Conservation (phyloP, 2,797 vertebrate species). For the Gymnodraco acuticeps region DNA sequence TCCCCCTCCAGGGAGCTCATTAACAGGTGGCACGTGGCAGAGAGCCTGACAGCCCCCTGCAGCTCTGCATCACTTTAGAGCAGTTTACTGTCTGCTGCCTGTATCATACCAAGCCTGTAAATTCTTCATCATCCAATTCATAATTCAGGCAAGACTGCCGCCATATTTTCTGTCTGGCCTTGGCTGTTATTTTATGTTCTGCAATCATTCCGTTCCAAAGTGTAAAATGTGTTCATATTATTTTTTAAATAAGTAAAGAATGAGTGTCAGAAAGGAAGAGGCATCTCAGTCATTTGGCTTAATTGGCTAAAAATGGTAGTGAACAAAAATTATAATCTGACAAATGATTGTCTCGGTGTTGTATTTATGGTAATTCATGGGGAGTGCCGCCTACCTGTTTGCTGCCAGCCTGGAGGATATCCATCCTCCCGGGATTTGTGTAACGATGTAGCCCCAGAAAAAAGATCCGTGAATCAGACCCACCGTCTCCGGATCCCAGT, state of each 20-base stretch:
- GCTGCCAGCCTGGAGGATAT: slow-evolving; percentile 96
- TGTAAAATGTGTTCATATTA: too few relatives aligned
- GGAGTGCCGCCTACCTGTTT: slow-evolving; percentile 89
- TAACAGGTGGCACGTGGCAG: slow-evolving; percentile 97
- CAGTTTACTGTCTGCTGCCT: slow-evolving; percentile 40
- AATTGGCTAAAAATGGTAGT: slow-evolving; percentile 13
- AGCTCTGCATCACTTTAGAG: slow-evolving; percentile 27
- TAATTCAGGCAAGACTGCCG: background rate
- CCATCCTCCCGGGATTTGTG: slow-evolving; percentile 97
- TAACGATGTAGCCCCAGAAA: slow-evolving; percentile 99
- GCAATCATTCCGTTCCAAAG: background rate
- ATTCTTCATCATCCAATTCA: slow-evolving; percentile 13
- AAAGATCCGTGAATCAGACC: slow-evolving; percentile 98
- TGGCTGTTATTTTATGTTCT: background rate
- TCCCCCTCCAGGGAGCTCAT: slow-evolving; percentile 86
- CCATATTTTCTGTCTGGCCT: slow-evolving; percentile 8
- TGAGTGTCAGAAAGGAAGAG: background rate
- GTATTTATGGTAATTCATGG: slow-evolving; percentile 12
- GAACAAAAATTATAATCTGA: background rate
- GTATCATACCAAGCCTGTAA: background rate
- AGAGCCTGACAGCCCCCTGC: slow-evolving; percentile 72
- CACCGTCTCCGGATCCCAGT: slow-evolving; percentile 97
- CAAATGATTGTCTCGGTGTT: background rate
- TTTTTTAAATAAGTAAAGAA: background rate
- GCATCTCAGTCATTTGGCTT: slow-evolving; percentile 11